These are phyloP conservation scores for Orbicella faveolata DNA, from an alignment of 64 coral and sea anemone genomes.

Conservation along the genomic window DNA sequence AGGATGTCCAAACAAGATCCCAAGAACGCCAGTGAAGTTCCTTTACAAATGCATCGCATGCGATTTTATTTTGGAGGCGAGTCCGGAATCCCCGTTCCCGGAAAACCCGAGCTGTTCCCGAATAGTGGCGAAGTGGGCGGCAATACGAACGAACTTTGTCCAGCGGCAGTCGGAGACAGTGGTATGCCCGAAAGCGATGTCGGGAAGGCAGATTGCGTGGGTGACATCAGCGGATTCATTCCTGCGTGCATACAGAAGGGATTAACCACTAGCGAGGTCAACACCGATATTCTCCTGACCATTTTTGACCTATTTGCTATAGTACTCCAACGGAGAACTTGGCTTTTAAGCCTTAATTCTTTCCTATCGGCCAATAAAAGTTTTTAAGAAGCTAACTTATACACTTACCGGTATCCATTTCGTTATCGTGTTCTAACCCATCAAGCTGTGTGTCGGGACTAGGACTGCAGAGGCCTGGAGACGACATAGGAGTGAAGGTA, in stretches of 20 bases:
- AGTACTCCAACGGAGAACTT: too few relatives aligned
- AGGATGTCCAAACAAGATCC: not conserved
- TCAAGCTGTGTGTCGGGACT: constrained; percentile 45
- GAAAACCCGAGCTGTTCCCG: constrained; percentile 53
- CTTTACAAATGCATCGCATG: not conserved
- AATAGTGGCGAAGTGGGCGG: constrained; percentile 50
- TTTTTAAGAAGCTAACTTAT: not conserved
- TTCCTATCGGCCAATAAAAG: too few relatives aligned
- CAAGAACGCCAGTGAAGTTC: not conserved
- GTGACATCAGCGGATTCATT: constrained; percentile 64
- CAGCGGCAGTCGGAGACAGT: constrained; percentile 43
- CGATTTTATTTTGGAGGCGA: constrained; percentile 36
- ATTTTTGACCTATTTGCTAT: too few relatives aligned
- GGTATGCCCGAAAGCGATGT: constrained; percentile 44
- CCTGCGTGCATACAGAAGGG: constrained; percentile 33
- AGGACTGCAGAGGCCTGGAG: constrained; percentile 52
- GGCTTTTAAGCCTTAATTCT: too few relatives aligned
- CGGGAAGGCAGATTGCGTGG: constrained; percentile 37
- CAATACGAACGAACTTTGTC: constrained; percentile 53
- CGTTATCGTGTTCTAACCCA: constrained; percentile 37
- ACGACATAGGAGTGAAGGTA: constrained; percentile 50
- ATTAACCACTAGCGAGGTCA: not conserved
- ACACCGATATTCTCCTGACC: too few relatives aligned
- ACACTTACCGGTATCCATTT: constrained; percentile 44
- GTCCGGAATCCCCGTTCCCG: constrained; percentile 34